Evolutionary conservation across 2,888 invertebrate genomes (phyloP), one percentile per base, ranked within the genome.

Genomic region (Rotaria magnacalcarata): DNA sequence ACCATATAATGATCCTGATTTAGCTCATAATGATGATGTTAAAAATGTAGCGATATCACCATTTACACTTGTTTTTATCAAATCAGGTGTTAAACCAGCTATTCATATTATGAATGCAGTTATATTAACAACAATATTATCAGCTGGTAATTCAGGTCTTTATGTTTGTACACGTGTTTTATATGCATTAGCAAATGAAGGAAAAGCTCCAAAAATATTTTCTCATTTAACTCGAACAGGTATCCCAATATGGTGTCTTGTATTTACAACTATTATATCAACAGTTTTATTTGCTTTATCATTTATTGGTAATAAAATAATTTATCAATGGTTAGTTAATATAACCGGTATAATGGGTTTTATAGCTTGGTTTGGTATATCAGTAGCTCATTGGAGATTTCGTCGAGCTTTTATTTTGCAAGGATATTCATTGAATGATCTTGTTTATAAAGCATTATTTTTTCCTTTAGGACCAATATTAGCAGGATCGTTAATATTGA

Each of bases 61-160:
- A 41, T 75, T 75, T 47, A 75, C 75, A 43, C n/a, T 75, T 19
- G 75, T 75, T 19, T 75, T 75, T 24, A 24, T 24, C 0, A 16
- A 14, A 41, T 41, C 75, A 6, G 75, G 75, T 47, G 4, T 75
- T 7, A 19, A 19, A 19, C n/a, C n/a, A 6, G 41, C 75, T 43
- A 16, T n/a, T 41, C 75, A 75, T 75, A 24, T 75, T 6, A 75
- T 75, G 75, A 75, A 75, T 43, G 75, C 21, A n/a, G 75, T 75
- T 21, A 75, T 75, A 21, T 47, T 75, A 41, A 43, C 43, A 41
- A 75, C 75, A 75, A 75, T 75, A 41, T 47, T 75, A 47, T 75
- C 75, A 47, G 75, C 75, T 75, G 75, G 75, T 6, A 75, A 75
- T 75, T 75, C 75, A 6, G 75, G 75, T 6, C 75, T 75, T 47